These are phyloP conservation scores for Thaumetopoea pityocampa DNA, from an alignment of 1,140 invertebrate genomes.

Conservation along the genomic window DNA sequence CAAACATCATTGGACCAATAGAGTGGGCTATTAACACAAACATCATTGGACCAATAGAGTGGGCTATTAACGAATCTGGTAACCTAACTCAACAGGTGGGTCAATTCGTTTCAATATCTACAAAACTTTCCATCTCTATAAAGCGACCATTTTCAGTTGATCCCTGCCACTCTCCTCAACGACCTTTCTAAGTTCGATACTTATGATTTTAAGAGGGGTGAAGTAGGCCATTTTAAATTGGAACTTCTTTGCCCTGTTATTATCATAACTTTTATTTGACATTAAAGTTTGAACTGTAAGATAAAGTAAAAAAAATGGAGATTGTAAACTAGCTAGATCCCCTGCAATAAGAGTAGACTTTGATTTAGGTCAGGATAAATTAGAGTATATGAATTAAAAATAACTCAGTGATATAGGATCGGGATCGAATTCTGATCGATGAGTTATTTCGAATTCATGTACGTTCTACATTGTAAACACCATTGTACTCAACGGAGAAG, in stretches of 20 bases:
- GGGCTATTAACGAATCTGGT: constrained; percentile 64
- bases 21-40: constrained; percentile 45
- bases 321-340: no score
- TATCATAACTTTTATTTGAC: constrained; percentile 47
- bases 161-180: constrained; percentile 26
- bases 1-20: constrained; percentile 53
- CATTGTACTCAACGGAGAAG: no score
- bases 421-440: no score
- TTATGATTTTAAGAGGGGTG: constrained; percentile 8
- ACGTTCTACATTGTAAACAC: no score
- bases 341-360: no score
- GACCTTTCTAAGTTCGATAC: constrained; percentile 20
- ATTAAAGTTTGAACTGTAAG: constrained; percentile 47
- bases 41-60: constrained; percentile 55
- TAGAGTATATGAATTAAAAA: no score
- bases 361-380: no score
- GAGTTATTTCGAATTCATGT: no score
- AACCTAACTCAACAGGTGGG: constrained; percentile 64
- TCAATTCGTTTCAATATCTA: constrained; percentile 72
- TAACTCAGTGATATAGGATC: no score
- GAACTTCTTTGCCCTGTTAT: constrained; percentile 58
- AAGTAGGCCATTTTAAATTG: constrained; percentile 37
- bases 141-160: constrained; percentile 51
- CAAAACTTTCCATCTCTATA: constrained; percentile 70
- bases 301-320: no score